These are phyloP conservation scores for Hypselothyrea guttata DNA, from an alignment of 2,888 invertebrate species.

Conservation along the genomic window DNA sequence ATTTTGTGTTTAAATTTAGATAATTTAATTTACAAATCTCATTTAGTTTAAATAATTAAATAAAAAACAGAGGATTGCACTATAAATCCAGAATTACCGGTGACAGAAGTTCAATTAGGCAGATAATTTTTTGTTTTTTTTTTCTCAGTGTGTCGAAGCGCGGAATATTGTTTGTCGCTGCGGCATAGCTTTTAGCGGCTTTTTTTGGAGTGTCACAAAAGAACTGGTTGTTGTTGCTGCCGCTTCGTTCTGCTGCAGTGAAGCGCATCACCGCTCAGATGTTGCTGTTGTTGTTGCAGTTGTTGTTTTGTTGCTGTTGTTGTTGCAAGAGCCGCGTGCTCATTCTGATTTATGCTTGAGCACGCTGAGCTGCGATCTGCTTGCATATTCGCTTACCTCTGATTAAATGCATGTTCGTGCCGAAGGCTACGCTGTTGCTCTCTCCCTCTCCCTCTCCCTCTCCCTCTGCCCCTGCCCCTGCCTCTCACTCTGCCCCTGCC, in stretches of 20 bases:
- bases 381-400: constrained; percentile 58
- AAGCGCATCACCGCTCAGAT: constrained; percentile 67
- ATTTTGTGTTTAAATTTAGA: too few relatives aligned
- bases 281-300: constrained; percentile 21
- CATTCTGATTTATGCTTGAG: constrained; percentile 61
- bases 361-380: constrained; percentile 50
- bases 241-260: constrained; percentile 63
- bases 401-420: constrained; percentile 73
- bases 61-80: too few relatives aligned
- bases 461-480: constrained; percentile 21
- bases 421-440: constrained; percentile 2
- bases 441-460: background rate
- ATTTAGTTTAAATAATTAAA: too few relatives aligned
- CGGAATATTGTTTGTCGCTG: constrained; percentile 8
- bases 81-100: too few relatives aligned
- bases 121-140: too few relatives aligned
- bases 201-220: constrained; percentile 36
- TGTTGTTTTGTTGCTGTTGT: constrained; percentile 25
- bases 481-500: background rate
- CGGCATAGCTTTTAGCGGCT: constrained; percentile 17
- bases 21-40: too few relatives aligned
- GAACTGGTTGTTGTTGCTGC: constrained; percentile 46
- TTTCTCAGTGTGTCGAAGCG: too few relatives aligned
- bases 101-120: too few relatives aligned
- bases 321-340: constrained; percentile 51